These are phyloP conservation scores for Exocentrus adspersus DNA, from an alignment of 2,888 invertebrate genomes.

Conservation along the genomic window DNA sequence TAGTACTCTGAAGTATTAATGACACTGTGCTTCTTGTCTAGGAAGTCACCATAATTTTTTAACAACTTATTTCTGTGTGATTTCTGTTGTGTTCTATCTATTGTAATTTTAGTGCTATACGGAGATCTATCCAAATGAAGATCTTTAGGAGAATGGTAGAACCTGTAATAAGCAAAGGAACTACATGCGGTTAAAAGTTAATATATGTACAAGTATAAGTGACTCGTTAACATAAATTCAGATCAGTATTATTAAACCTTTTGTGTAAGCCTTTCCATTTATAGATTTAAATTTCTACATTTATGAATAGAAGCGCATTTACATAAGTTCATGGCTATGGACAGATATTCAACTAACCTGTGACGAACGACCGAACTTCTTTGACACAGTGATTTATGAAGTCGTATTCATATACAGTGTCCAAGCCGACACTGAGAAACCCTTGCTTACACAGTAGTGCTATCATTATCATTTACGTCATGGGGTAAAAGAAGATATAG, in stretches of 20 bases:
- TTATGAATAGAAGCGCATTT: conserved; percentile 51
- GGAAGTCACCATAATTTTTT: neutral
- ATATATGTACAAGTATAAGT: conserved; percentile 43
- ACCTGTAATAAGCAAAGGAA: neutral
- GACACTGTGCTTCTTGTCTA: no score
- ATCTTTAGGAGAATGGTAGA: neutral
- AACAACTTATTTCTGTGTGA: neutral
- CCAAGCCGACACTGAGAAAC: neutral
- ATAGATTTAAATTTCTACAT: conserved; percentile 52
- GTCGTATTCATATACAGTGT: conserved; percentile 8
- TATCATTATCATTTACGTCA: neutral
- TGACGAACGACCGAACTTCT: conserved; percentile 29
- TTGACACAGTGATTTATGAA: conserved; percentile 30
- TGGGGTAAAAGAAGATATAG: neutral
- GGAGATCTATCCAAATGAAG: neutral
- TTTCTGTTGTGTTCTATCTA: no score
- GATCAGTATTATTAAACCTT: conserved; percentile 49
- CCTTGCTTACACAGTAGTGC: conserved; percentile 4
- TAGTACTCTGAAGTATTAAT: no score
- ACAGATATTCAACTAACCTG: conserved; percentile 27
- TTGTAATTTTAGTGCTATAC: no score
- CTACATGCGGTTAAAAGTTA: conserved; percentile 31
- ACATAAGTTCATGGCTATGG: conserved; percentile 54
- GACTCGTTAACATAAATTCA: conserved; percentile 46
- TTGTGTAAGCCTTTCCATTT: conserved; percentile 51